Conservation (phyloP, 2,888 invertebrate species). For the Plusia festucae region DNA sequence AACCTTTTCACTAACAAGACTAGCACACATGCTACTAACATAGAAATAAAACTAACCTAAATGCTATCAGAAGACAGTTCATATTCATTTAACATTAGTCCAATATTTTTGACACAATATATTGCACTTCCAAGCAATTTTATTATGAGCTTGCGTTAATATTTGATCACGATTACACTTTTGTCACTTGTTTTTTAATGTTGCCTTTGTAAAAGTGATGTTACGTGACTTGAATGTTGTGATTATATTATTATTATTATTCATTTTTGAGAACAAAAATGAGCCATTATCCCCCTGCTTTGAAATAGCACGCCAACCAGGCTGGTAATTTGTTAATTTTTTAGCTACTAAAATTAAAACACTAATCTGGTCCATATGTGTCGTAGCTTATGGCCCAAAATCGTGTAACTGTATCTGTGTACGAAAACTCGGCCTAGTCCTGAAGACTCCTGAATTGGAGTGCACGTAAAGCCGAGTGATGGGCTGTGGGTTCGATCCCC, state of each 20-base stretch:
- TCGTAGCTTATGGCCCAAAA: no score
- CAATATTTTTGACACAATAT: background rate
- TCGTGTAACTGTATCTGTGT: no score
- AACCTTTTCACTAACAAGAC: background rate
- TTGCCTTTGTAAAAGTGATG: background rate
- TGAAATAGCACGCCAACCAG: no score
- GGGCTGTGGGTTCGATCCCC: no score
- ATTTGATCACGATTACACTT: background rate
- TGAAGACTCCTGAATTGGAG: no score
- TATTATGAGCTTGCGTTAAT: background rate
- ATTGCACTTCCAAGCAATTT: slow-evolving; percentile 7
- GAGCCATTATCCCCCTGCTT: no score
- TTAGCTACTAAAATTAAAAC: no score
- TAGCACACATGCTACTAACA: background rate
- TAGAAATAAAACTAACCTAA: background rate
- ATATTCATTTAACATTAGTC: background rate
- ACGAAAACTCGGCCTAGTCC: no score
- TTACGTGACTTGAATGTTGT: background rate
- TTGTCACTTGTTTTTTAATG: background rate
- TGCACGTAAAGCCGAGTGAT: no score
- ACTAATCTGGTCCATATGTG: no score
- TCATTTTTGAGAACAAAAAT: no score
- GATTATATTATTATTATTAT: background rate
- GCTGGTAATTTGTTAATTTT: no score
- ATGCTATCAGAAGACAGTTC: background rate